These are phyloP conservation scores for Cebus imitator DNA, from an alignment of 2,113 vertebrate genomes.

Conservation along the genomic window DNA sequence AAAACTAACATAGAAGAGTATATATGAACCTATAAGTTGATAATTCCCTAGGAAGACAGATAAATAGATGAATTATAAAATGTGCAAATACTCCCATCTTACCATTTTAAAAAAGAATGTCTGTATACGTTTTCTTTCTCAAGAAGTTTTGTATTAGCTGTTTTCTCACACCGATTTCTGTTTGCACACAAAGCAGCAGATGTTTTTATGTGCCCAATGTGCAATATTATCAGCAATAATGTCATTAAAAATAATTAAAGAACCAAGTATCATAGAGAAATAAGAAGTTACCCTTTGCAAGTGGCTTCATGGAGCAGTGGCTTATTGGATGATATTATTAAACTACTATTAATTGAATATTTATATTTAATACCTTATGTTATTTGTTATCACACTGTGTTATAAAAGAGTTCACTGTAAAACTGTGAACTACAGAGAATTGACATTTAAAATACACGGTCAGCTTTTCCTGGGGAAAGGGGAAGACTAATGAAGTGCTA, in stretches of 20 bases:
- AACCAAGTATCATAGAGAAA: not conserved
- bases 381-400: conserved; percentile 70
- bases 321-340: conserved; percentile 75
- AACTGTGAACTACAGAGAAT: conserved; percentile 61
- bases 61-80: not conserved
- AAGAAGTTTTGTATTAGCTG: not conserved
- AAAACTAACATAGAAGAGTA: not conserved
- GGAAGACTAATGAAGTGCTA: not conserved
- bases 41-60: not conserved
- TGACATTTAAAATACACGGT: conserved; percentile 3
- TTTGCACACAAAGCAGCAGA: not conserved
- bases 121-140: not conserved
- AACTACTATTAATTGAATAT: conserved; percentile 71
- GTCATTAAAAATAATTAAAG: not conserved
- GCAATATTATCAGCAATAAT: not conserved
- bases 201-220: not conserved
- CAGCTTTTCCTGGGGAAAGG: not conserved
- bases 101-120: not conserved
- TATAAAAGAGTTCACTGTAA: conserved; percentile 40
- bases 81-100: not conserved
- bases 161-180: not conserved
- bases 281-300: not conserved
- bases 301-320: not conserved
- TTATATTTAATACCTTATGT: conserved; percentile 60
- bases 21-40: not conserved